Evolutionary conservation across 2,888 invertebrate genomes (phyloP), one percentile per base, ranked within the genome.

Genomic region (Euphydryas editha): DNA sequence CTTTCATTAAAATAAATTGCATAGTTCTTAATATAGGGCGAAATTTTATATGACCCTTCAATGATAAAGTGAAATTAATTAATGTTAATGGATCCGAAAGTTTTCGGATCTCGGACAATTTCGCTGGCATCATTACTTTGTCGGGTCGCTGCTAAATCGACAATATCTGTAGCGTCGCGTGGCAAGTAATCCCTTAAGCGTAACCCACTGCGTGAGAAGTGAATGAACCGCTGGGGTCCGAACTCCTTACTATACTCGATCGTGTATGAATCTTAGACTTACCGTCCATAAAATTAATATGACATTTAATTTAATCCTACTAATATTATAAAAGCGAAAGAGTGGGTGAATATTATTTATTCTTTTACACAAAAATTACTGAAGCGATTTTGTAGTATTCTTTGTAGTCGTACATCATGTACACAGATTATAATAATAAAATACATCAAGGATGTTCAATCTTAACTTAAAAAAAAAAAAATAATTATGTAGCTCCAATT

Each of bases 161-260:
- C 86, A 88, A 91, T 90, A 85, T 92, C 88, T 91, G 91, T 90
- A 82, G 73, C 73, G 90, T 82, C 92, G 90, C 90, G 91, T 92
- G 91, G 75, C 83, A 69, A 72, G 77, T 90, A 90, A 92, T 91
- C 92, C 87, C 81, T 82, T 81, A 86, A 86, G 87, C 88, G 88
- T 54, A 58, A 84, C 85, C 82, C 76, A 78, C 78, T 73, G 88
- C 90, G 91, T 91, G 92, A 90, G 91, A 91, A 91, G 89, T 87
- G 86, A 88, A 88, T 88, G 86, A 86, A 88, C 84, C 84, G 74
- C 84, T 64, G 86, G 88, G 88, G 86, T 86, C 86, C 87, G 81
- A 81, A 83, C 88, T 89, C 8, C 39, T 11, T n/a, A 44, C 42
- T 39, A 11, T 88, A 88, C 82, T 82, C 80, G 85, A 85, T 84